Base-by-base conservation (phyloP, 2,888 invertebrate genomes). In the Linnaemya vulpina region DNA sequence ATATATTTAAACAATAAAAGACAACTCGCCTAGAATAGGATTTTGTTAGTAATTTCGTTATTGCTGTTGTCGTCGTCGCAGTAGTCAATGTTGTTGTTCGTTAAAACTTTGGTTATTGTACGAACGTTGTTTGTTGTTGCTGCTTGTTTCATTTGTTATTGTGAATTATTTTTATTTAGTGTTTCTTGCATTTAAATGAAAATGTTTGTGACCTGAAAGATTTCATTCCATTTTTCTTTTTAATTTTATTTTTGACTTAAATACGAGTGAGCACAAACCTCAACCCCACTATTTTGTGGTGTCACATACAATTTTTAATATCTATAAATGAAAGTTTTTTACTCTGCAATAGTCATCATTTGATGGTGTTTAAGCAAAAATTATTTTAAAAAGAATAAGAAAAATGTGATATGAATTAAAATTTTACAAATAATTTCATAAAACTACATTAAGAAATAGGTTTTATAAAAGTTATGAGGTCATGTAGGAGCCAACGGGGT, bases 181-280 rank as follows among this genome's bases (percentile, higher is more conserved):
- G 40, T 65, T 38, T 49, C 30, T 38, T 58, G 40, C 46, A 73
- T 65, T 80, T 58, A 51, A 43, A 62, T 71, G 43, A 71, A 78
- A 62, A 70, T 78, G 5, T 71, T 71, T 71, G 62, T 70, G 70
- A 78, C 70, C 78, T 62, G 63, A 78, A 78, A 71, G 10, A 51
- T 62, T 60, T 76, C 38, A 58, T 46, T 58, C 30, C 38, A 46
- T 0, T 51, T 62, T 20, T 17, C 15, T 7, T 40, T n/a, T 49
- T 77, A 30, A 65, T 30, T 15, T 25, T 22, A 55, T 46, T 17
- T 22, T 20, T 40, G 1, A 53, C 62, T 62, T 40, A 63, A 78
- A 78, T 70, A 53, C 62, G 22, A 30, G 49, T 10, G 17, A 46
- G 17, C 43, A 9, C 17, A 58, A n/a, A 8, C 17, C 17, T n/a